A percentile compares a stretch with the other conserved stretches of the same genome.
Evolutionary conservation across 2,888 invertebrate species (phyloP).

Genomic region (Erebia ligea): DNA sequence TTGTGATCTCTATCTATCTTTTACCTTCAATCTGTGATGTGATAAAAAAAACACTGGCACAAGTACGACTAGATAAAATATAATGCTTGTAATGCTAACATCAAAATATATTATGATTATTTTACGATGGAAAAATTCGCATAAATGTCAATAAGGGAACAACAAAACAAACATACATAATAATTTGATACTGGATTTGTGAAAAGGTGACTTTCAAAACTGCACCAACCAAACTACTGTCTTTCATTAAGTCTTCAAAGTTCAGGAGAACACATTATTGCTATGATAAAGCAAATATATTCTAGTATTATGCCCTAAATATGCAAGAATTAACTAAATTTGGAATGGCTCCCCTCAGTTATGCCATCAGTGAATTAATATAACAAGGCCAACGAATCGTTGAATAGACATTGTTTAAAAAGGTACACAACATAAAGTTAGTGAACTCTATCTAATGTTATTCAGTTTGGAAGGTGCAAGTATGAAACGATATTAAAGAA

Average conservation of each 20-base stretch:
- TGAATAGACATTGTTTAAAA: not conserved
- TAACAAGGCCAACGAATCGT: not conserved
- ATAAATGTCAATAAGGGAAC: constrained; percentile 13
- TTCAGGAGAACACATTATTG: constrained; percentile 1
- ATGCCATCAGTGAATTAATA: not conserved
- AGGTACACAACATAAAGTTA: not conserved
- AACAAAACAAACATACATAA: constrained; percentile 21
- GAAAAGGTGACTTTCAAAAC: constrained; percentile 47
- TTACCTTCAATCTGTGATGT: not conserved
- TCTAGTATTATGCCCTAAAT: not conserved
- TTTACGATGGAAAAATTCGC: not conserved
- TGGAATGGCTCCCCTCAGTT: not conserved
- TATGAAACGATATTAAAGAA: constrained; percentile 22
- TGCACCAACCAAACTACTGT: constrained; percentile 16
- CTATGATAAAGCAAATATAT: not conserved
- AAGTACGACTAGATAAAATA: constrained; percentile 20
- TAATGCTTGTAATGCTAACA: constrained; percentile 7
- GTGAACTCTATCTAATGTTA: not conserved
- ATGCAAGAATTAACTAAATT: constrained; percentile 1
- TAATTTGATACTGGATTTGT: constrained; percentile 18
- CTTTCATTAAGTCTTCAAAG: not conserved
- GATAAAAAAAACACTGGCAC: constrained; percentile 16
- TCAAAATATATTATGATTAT: not conserved
- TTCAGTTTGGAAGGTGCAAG: constrained; percentile 17
- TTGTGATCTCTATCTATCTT: not conserved